Conservation (phyloP, 2,888 invertebrate genomes). For the Proisotoma minuta region DNA sequence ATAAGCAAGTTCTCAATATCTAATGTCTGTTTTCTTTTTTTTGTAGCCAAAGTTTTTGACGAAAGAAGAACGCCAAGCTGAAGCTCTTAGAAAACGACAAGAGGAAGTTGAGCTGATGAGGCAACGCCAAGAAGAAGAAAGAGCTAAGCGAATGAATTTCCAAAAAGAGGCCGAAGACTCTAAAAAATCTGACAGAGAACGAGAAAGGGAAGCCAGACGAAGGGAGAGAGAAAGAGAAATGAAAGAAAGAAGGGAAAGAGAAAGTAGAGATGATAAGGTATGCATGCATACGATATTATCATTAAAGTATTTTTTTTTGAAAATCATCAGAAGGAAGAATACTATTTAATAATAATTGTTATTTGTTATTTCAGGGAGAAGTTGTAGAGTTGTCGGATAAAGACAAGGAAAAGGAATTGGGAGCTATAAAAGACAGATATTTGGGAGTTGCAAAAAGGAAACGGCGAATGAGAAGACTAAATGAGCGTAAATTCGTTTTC, state of each 20-base stretch:
- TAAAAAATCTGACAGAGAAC: slow-evolving; percentile 44
- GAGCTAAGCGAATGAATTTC: slow-evolving; percentile 59
- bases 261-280: slow-evolving; percentile 23
- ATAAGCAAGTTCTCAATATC: background rate
- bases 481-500: slow-evolving; percentile 98
- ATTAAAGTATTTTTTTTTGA: too few relatives aligned
- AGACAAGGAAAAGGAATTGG: slow-evolving; percentile 86
- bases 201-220: slow-evolving; percentile 39
- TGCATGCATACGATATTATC: too few relatives aligned
- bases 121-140: slow-evolving; percentile 66
- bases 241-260: slow-evolving; percentile 49
- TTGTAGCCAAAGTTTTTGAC: slow-evolving; percentile 84
- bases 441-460: slow-evolving; percentile 90
- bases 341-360: too few relatives aligned
- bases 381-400: slow-evolving; percentile 53
- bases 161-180: slow-evolving; percentile 49
- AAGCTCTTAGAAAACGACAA: slow-evolving; percentile 82
- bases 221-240: slow-evolving; percentile 51
- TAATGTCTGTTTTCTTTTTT: slow-evolving; percentile 18
- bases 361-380: background rate
- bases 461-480: slow-evolving; percentile 82
- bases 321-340: too few relatives aligned
- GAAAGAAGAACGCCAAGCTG: slow-evolving; percentile 86
- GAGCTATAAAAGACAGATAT: slow-evolving; percentile 93
- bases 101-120: slow-evolving; percentile 80